Percentiles rank a stretch among this genome's conserved stretches.
These are phyloP conservation scores for Sinhomidia bicolor DNA, from an alignment of 2,888 invertebrate species.

Conservation along the genomic window DNA sequence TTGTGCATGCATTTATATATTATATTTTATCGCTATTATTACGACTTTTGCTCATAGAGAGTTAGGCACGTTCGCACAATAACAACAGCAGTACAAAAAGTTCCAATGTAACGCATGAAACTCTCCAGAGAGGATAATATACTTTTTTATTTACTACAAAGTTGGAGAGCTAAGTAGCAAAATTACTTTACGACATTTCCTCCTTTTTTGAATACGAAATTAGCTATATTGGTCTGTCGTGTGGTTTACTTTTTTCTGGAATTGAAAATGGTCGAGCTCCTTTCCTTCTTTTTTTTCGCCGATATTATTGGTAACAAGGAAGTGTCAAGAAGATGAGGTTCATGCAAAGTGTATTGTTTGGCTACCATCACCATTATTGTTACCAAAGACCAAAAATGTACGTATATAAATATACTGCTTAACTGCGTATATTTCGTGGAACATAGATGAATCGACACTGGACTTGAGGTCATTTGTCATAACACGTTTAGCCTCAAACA, in stretches of 20 bases:
- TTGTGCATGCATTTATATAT: background rate
- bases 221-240: background rate
- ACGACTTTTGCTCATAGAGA: slow-evolving; percentile 59
- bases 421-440: too few species aligned
- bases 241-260: background rate
- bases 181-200: slow-evolving; percentile 28
- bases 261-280: background rate
- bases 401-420: too few species aligned
- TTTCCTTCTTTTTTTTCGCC: background rate
- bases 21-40: slow-evolving; percentile 53
- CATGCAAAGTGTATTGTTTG: background rate
- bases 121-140: background rate
- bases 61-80: slow-evolving; percentile 70
- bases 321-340: background rate
- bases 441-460: slow-evolving; percentile 24
- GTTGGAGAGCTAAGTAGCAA: slow-evolving; percentile 9
- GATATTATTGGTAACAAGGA: slow-evolving; percentile 14
- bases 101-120: slow-evolving; percentile 16
- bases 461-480: slow-evolving; percentile 57
- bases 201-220: background rate
- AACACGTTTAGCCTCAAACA: slow-evolving; percentile 33
- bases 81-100: slow-evolving; percentile 47
- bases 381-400: background rate
- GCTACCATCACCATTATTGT: background rate
- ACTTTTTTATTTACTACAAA: background rate